A percentile compares a stretch with the other conserved stretches of the same genome.
Evolutionary conservation across 2,113 vertebrate species (phyloP).

Genomic region (Amblyornis subalaris): DNA sequence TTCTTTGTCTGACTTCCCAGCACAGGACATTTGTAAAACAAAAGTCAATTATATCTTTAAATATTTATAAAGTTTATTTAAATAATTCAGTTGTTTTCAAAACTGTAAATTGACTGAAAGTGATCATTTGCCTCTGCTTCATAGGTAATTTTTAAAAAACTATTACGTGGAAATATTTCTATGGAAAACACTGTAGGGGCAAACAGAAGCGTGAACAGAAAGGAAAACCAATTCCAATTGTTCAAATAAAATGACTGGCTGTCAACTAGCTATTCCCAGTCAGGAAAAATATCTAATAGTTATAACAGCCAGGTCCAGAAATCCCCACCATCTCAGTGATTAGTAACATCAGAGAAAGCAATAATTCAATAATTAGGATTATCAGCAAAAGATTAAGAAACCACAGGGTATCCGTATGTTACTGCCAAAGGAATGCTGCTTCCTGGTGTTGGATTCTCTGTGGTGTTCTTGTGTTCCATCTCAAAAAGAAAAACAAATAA

Average conservation of each 20-base stretch:
- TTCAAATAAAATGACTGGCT: neutral
- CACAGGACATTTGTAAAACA: neutral
- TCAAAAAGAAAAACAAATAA: neutral
- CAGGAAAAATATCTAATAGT: neutral
- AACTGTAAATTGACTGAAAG: neutral
- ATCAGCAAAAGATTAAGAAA: neutral
- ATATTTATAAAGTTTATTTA: neutral
- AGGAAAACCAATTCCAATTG: neutral
- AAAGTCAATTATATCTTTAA: neutral
- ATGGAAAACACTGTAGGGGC: neutral
- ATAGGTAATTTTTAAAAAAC: neutral
- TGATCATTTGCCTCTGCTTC: neutral
- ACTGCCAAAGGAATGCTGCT: neutral
- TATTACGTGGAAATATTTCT: neutral
- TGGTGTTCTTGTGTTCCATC: neutral
- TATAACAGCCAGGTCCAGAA: neutral
- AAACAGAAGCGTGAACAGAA: neutral
- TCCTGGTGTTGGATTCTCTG: neutral
- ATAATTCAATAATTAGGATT: neutral
- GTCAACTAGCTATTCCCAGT: neutral
- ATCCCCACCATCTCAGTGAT: neutral
- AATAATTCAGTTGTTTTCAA: neutral
- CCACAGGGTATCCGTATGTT: neutral
- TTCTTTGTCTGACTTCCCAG: neutral
- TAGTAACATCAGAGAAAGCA: neutral